Evolutionary conservation across 2,113 vertebrate genomes (phyloP), one percentile per base, ranked within the genome.

Genomic region (Aleadryas rufinucha): DNA sequence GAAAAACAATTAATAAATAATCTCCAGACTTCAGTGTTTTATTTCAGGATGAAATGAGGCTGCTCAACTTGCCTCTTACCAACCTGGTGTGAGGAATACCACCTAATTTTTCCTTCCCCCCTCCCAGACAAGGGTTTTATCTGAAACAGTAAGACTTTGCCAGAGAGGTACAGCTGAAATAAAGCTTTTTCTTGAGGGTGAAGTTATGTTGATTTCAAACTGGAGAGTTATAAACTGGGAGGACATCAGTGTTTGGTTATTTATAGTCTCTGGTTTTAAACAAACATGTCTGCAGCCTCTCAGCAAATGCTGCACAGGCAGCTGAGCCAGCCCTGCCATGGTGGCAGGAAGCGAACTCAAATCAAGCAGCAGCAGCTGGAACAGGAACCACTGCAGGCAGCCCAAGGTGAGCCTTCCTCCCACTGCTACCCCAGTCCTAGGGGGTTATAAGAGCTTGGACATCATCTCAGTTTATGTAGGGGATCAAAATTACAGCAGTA

Each of bases 331-430:
- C 42, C 28, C 27, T 24, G 9, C 60, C 27, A 84, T 1, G 2
- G 52, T 3, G n/a, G 54, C 87, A 91, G 84, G 84, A 87, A 94
- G 54, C 5, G 0, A 74, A 52, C 1, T 1, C 60, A 60, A 79
- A 54, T 3, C 3, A 17, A 30, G 14, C 4, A 10, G 83, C 70
- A 44, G 47, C 74, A 72, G 71, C 91, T 91, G 92, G 56, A 59
- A 49, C 49, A 91, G 82, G 88, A 95, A 91, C 69, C 60, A 15
- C 91, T 81, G 89, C 90, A 66, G 81, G 45, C 77, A 95, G 74
- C 56, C 39, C 81, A 24, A 37, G 28, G 70, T 41, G 31, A 56
- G 49, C 63, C 66, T 30, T 45, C 57, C 57, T 42, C 53, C 39
- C 16, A 1, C 75, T 57, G 37, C 70, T 14, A 37, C 66, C 49